Evolutionary conservation across 1,140 invertebrate species (phyloP).

Genomic region (Metopolophium dirhodum): DNA sequence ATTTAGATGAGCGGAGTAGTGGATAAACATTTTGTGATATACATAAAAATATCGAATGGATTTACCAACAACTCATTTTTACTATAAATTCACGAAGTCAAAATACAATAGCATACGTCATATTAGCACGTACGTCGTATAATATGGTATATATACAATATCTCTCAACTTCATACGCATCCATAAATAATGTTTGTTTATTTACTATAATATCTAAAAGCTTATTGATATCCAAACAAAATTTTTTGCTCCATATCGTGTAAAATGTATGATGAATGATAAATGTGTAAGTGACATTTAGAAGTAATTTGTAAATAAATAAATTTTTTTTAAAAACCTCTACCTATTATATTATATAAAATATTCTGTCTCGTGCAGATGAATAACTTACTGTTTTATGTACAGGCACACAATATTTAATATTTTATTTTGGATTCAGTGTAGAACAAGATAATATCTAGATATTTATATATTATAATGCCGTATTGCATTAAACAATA

Average conservation of each 20-base stretch:
- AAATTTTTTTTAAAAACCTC: background rate
- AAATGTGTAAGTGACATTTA: background rate
- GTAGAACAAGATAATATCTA: background rate
- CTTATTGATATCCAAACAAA: background rate
- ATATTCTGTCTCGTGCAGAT: background rate
- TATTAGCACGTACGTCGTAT: background rate
- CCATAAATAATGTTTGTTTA: background rate
- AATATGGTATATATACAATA: background rate
- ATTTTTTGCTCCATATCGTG: background rate
- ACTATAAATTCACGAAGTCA: background rate
- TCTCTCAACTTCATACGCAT: background rate
- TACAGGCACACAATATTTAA: background rate
- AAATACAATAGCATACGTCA: background rate
- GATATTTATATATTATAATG: background rate
- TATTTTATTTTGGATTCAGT: background rate
- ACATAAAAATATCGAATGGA: background rate
- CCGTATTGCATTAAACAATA: background rate
- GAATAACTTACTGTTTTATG: background rate
- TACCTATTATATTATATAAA: background rate
- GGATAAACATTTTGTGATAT: background rate
- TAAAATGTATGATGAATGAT: background rate
- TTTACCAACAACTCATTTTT: background rate
- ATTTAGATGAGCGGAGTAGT: background rate
- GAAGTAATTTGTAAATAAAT: constrained; percentile 15
- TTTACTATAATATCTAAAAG: background rate